Base-by-base conservation (phyloP, 2,888 invertebrate genomes). In the Marasmarcha lunaedactyla region DNA sequence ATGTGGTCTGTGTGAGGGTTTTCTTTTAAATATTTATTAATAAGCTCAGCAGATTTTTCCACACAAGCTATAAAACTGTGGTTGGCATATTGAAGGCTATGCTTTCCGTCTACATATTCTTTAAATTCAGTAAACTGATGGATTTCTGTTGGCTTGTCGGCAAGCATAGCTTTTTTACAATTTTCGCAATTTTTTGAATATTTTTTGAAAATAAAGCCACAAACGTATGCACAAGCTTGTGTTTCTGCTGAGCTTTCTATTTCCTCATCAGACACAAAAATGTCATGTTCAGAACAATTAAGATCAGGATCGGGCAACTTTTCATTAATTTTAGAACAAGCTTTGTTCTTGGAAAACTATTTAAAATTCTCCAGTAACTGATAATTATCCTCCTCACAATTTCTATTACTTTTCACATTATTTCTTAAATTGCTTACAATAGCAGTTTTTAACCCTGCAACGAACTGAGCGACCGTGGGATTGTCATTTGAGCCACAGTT, bases 391-490 rank as follows among this genome's bases (percentile, higher is more conserved):
- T 9, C 10, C 11, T 30, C 30, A 10, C 30, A 30, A 30, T 30
- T 30, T 30, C 30, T 11, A 20, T 20, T 5, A 3, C n/a, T n/a
- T 7, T 20, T 34, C 10, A 42, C 40, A 14, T 37, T 20, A 33
- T 46, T 41, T n/a, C 41, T 30, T 10, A 30, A 11, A 11, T 11
- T 11, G 13, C 14, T 34, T 5, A 46, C 33, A 20, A 47, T 42
- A n/a, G 46, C 33, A 6, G 45, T 49, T 44, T 47, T 49, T 26
- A 46, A 33, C 3, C 34, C 44, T 7, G 43, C 45, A 26, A 48
- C 35, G 44, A 47, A 50, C 41, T 50, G 48, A 1, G 42, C 45
- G 15, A 27, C 14, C n/a, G 45, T 47, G 10, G 47, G 49, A 20
- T 46, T 49, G 6, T 20, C 30, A 15, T 46, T 47, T 3, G 30